Percentiles rank a stretch among this genome's conserved stretches.
These are phyloP conservation scores for Cotesia typhae DNA, from an alignment of 1,140 invertebrate species.

Conservation along the genomic window DNA sequence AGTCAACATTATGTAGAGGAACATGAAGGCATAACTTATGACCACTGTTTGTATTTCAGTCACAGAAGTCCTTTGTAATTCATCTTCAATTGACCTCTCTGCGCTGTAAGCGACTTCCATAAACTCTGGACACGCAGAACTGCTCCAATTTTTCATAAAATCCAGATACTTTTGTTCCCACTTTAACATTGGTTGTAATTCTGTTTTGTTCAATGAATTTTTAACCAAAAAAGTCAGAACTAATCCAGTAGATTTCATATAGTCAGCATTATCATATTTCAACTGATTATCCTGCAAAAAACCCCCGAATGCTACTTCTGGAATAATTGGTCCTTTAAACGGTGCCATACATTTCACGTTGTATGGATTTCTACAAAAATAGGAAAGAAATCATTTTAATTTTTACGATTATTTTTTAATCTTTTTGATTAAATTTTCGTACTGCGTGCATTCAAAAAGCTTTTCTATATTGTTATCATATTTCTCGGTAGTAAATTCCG, in stretches of 20 bases:
- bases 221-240: conserved; percentile 81
- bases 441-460: conserved; percentile 64
- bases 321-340: conserved; percentile 87
- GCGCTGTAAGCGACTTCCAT: conserved; percentile 82
- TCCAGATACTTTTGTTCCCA: conserved; percentile 83
- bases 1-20: conserved; percentile 87
- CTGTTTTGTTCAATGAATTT: conserved; percentile 69
- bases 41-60: conserved; percentile 84
- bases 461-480: conserved; percentile 64
- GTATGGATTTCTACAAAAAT: conserved; percentile 67
- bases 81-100: conserved; percentile 90
- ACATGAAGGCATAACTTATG: conserved; percentile 91
- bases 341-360: conserved; percentile 76
- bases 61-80: conserved; percentile 81
- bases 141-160: conserved; percentile 78
- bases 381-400: too few relatives aligned
- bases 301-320: conserved; percentile 82
- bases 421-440: conserved; percentile 6
- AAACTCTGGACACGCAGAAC: conserved; percentile 67
- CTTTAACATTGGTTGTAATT: conserved; percentile 70
- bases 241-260: conserved; percentile 71
- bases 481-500: conserved; percentile 59
- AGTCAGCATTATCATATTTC: conserved; percentile 57
- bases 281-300: conserved; percentile 65
- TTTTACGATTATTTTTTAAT: too few relatives aligned